Evolutionary conservation across 2,797 vertebrate species (phyloP), one percentile per base, ranked within the genome.

Genomic region (Chaunax sp.): DNA sequence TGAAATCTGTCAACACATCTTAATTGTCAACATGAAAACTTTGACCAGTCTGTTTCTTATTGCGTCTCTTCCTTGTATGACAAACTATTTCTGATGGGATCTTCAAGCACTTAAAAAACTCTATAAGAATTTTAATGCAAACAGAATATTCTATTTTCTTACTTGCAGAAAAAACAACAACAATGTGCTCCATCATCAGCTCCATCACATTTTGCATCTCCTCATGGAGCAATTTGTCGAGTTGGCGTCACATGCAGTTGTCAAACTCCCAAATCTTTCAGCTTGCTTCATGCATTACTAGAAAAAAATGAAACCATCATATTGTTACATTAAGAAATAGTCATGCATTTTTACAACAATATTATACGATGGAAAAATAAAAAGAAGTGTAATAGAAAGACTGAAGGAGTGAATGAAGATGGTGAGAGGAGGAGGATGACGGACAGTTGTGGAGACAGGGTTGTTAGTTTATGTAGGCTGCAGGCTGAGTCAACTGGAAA

Each of bases 401-500:
- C 4, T 75, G 57, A 72, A 25, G 23, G 5, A 65, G 69, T 59
- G 55, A 76, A 38, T 51, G 38, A 75, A 68, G 83, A 86, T 54
- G 46, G 68, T 67, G 77, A 88, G 91, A 90, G 95, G 87, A 92
- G 61, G 88, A 79, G 68, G 90, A 81, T 96, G 96, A 96, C 83
- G 90, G 96, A 94, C 94, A 95, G 90, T 89, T 89, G 80, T 80
- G 93, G 93, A 94, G 96, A 96, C 96, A 96, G 94, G 93, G 87
- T 94, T 96, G 96, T 96, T 97, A 95, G 95, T 95, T 97, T 97
- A 96, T 92, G 94, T 93, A 94, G 94, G 94, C 92, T 94, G 90
- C 90, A 93, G 95, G 94, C 96, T 94, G 96, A 95, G 94, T 92
- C 90, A 85, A 95, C 96, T 98, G 96, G 95, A 97, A 98, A 96